These are phyloP conservation scores for Dermatemys mawii DNA, from an alignment of 2,113 vertebrate species.

Conservation along the genomic window DNA sequence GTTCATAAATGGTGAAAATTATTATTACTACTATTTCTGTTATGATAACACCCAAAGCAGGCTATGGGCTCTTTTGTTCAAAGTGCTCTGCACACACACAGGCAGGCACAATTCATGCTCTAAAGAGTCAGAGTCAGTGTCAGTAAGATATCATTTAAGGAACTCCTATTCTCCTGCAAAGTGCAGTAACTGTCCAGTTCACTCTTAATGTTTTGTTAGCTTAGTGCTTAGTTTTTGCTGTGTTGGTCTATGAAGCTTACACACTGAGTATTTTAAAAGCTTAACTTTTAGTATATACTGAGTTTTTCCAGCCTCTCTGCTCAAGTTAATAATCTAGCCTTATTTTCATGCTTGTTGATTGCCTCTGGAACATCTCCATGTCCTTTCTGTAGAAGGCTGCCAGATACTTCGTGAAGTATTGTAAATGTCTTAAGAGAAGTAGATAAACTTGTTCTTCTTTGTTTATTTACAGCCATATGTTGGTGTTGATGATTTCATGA, in stretches of 20 bases:
- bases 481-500: not conserved
- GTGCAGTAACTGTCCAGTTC: not conserved
- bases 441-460: not conserved
- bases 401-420: conserved; percentile 30
- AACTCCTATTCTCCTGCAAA: not conserved
- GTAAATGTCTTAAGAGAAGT: conserved; percentile 7
- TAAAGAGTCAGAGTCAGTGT: not conserved
- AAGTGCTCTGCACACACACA: not conserved
- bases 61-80: not conserved
- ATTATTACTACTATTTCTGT: not conserved
- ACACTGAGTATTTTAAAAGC: conserved; percentile 33
- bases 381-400: conserved; percentile 27
- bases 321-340: conserved; percentile 29
- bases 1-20: not conserved
- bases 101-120: not conserved
- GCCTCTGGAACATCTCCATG: not conserved
- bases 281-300: conserved; percentile 1
- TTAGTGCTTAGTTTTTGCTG: not conserved
- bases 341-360: conserved; percentile 34
- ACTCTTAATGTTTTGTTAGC: not conserved
- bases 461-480: not conserved
- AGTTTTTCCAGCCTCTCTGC: conserved; percentile 30
- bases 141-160: not conserved
- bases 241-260: conserved; percentile 40
- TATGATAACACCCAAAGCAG: not conserved